Evolutionary conservation across 2,888 invertebrate species (phyloP).

Genomic region (Xylota sylvarum): DNA sequence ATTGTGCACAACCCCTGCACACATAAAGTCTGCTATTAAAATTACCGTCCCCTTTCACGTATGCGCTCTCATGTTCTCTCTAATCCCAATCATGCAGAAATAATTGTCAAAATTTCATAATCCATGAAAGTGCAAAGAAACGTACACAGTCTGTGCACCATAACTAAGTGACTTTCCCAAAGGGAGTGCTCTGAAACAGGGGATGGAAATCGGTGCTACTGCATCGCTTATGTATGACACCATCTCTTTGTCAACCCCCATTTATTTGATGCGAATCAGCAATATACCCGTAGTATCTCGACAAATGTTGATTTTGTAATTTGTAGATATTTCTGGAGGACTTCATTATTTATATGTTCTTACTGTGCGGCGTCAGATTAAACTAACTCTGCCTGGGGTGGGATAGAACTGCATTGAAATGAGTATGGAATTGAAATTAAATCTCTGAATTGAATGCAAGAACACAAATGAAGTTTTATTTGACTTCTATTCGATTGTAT

Average conservation of each 20-base stretch:
- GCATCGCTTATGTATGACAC: constrained; percentile 9
- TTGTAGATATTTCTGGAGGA: constrained; percentile 20
- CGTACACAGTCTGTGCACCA: neutral
- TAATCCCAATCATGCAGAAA: constrained; percentile 47
- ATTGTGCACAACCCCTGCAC: neutral
- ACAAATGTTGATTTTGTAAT: constrained; percentile 35
- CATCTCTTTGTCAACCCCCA: constrained; percentile 17
- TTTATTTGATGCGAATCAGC: constrained; percentile 6
- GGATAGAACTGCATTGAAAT: constrained; percentile 5
- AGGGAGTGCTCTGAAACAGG: neutral
- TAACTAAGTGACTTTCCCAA: constrained; percentile 26
- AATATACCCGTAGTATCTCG: neutral
- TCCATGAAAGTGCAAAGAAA: neutral
- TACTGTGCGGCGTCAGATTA: constrained; percentile 9
- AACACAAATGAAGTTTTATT: neutral
- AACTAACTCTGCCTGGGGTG: constrained; percentile 7
- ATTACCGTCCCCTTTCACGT: neutral
- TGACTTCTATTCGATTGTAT: neutral
- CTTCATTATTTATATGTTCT: constrained; percentile 1
- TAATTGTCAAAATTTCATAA: constrained; percentile 21
- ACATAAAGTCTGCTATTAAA: neutral
- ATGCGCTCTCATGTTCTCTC: neutral
- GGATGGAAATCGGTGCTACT: constrained; percentile 23
- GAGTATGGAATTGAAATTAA: constrained; percentile 2
- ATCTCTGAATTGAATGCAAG: constrained; percentile 21